Evolutionary conservation across 2,888 invertebrate species (phyloP).

Genomic region (Antitype chi): DNA sequence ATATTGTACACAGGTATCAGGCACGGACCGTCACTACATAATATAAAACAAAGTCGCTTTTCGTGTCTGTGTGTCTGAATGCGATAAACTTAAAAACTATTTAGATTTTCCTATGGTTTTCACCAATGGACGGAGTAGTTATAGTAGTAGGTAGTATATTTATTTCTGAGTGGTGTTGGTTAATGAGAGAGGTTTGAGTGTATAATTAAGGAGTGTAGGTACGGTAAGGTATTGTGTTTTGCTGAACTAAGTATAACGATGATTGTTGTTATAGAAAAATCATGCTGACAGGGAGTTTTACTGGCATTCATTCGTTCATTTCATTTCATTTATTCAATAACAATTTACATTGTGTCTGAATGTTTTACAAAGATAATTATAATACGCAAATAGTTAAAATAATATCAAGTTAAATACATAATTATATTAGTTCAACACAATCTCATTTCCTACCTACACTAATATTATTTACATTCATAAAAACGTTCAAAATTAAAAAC

Average conservation of each 20-base stretch:
- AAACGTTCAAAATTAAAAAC: no score
- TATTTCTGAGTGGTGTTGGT: no score
- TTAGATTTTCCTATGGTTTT: not conserved
- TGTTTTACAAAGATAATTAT: no score
- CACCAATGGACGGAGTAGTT: not conserved
- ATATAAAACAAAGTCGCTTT: not conserved
- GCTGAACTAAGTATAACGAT: not conserved
- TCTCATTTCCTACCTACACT: no score
- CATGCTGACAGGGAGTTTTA: not conserved
- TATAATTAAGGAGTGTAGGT: not conserved
- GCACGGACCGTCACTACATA: slow-evolving; percentile 16
- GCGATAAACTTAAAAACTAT: not conserved
- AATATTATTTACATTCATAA: no score
- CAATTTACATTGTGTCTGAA: no score
- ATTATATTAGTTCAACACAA: no score
- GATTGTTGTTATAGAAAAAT: not conserved
- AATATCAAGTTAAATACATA: no score
- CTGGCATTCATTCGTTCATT: no score
- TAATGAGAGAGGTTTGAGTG: not conserved
- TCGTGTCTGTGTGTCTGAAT: not conserved
- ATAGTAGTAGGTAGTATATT: no score
- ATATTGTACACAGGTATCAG: slow-evolving; percentile 61
- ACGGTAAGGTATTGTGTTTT: not conserved
- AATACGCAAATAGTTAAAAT: no score
- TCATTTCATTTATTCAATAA: no score